Percentiles rank a stretch among this genome's conserved stretches.
Conservation (phyloP, 1,140 invertebrate species). For the Augochlora pura region DNA sequence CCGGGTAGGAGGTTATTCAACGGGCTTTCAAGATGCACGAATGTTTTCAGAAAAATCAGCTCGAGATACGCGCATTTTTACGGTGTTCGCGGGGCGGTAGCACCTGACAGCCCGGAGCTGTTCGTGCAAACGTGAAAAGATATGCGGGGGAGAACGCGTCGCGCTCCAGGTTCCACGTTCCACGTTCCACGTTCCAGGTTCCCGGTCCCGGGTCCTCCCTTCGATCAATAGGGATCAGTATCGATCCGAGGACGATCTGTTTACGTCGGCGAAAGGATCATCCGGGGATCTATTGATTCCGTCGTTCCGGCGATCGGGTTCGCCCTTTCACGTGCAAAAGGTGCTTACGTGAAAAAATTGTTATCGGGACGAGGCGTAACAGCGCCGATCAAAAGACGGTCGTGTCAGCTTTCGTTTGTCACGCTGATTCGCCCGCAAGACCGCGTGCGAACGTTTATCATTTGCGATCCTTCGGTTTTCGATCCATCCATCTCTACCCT, state of each 20-base stretch:
- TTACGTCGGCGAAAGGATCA: slow-evolving; percentile 47
- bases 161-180: slow-evolving; percentile 62
- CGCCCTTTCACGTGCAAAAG: slow-evolving; percentile 12
- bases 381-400: slow-evolving; percentile 9
- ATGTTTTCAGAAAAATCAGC: slow-evolving; percentile 68
- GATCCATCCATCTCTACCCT: too few relatives aligned
- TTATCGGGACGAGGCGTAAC: slow-evolving; percentile 25
- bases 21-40: slow-evolving; percentile 51
- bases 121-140: slow-evolving; percentile 68
- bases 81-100: slow-evolving; percentile 41
- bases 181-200: slow-evolving; percentile 60
- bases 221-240: slow-evolving; percentile 75
- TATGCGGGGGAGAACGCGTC: slow-evolving; percentile 64
- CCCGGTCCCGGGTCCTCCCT: slow-evolving; percentile 29
- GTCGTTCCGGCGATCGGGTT: slow-evolving; percentile 37
- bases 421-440: neutral
- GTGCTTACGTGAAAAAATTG: slow-evolving; percentile 35
- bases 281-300: slow-evolving; percentile 55
- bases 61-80: slow-evolving; percentile 58
- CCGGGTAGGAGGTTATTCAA: slow-evolving; percentile 35
- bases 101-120: slow-evolving; percentile 73
- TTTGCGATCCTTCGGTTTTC: too few relatives aligned
- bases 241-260: slow-evolving; percentile 60
- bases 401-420: slow-evolving; percentile 12
- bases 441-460: neutral